Base-by-base conservation (phyloP, 2,113 vertebrate genomes). In the Pantherophis guttatus region DNA sequence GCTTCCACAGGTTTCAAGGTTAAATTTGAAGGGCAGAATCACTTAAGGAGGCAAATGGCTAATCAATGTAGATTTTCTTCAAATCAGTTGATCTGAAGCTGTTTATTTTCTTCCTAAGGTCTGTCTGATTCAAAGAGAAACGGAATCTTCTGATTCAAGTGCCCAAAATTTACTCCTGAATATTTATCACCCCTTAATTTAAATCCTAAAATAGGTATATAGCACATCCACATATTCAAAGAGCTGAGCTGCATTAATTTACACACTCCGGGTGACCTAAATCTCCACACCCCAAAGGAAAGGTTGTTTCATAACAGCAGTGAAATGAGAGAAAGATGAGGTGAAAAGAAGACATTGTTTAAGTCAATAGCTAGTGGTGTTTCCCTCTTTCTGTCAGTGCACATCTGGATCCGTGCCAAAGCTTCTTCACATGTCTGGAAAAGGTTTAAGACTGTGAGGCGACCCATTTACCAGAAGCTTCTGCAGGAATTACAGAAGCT, bases 141-240 rank as follows among this genome's bases (percentile, higher is more conserved):
- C 11, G 8, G 52, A 93, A 95, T 81, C 58, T 65, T 55, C 91
- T 0, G 0, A 92, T 95, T 96, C 89, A 92, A 48, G 90, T 89
- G 91, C 92, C 93, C 86, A 59, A 93, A 55, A 91, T 90, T 91
- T 92, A 96, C 96, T 90, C 89, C 70, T 95, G 95, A 95, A 97
- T 97, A 96, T 96, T 97, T 95, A 96, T 96, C 88, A 89, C 52
- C 70, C 93, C 92, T 94, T 59, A 96, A 95, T 92, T 93, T 95
- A 95, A 96, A 95, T 94, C 94, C 94, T 93, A 92, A 91, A 62
- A 89, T 75, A 89, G 95, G 92, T 91, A 62, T 91, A 94, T 92
- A 94, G 85, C 2, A 0, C 93, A 89, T 89, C 75, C 94, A 94
- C 95, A 94, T 97, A 94, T 96, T 96, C 95, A 50, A 93, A 81